These are phyloP conservation scores for Metridium senile DNA, from an alignment of 92 coral and sea anemone genomes.

Conservation along the genomic window DNA sequence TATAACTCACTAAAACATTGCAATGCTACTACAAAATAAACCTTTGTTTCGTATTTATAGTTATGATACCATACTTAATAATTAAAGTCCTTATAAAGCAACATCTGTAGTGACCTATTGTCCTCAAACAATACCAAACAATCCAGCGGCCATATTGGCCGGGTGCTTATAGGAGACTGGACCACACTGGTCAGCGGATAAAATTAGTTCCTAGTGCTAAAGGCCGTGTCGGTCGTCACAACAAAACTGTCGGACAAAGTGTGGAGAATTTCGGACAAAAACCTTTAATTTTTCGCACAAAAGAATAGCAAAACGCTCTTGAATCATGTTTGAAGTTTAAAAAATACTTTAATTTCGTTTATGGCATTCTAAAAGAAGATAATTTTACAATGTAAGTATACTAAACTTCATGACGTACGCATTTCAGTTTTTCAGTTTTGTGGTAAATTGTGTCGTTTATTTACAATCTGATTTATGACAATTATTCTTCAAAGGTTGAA, in stretches of 20 bases:
- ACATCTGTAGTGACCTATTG: conserved; percentile 26
- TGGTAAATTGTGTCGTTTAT: neutral
- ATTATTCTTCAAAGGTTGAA: too few relatives aligned
- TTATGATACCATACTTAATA: conserved; percentile 31
- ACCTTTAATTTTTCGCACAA: neutral
- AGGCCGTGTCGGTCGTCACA: conserved; percentile 19
- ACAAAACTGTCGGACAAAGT: conserved; percentile 4
- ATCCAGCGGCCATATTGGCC: conserved; percentile 17
- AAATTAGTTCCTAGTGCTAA: conserved; percentile 14
- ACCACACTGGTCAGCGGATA: conserved; percentile 14
- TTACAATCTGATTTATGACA: too few relatives aligned
- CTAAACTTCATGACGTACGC: neutral
- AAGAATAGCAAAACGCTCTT: neutral
- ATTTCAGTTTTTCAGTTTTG: too few relatives aligned
- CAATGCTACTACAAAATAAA: neutral
- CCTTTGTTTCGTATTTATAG: conserved; percentile 28
- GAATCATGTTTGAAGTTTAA: neutral
- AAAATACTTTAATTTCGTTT: neutral
- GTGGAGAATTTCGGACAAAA: neutral
- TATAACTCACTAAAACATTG: neutral
- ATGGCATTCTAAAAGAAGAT: neutral
- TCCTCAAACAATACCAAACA: neutral
- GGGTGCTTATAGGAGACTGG: conserved; percentile 10
- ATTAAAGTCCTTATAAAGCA: conserved; percentile 27
- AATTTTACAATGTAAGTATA: conserved; percentile 11